These are phyloP conservation scores for Macrophya alboannulata DNA, from an alignment of 2,888 invertebrate species.

Conservation along the genomic window DNA sequence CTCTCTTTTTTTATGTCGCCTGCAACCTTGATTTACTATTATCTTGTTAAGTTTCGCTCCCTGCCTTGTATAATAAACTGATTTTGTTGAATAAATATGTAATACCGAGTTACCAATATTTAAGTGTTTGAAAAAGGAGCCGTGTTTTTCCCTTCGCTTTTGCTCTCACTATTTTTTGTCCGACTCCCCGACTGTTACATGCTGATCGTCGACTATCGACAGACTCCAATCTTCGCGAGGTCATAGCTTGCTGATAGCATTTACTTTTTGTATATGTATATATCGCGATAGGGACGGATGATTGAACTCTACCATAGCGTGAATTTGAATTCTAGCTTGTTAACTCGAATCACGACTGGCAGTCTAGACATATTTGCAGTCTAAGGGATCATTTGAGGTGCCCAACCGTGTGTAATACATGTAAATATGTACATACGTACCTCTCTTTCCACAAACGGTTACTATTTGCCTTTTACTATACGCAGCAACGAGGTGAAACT, in stretches of 20 bases:
- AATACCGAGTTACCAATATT: not conserved
- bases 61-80: constrained; percentile 32
- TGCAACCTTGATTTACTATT: not conserved
- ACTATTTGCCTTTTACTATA: not conserved
- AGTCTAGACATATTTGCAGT: constrained; percentile 42
- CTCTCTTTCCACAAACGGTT: constrained; percentile 7
- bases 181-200: not conserved
- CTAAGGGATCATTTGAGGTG: constrained; percentile 12
- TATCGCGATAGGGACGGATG: not conserved
- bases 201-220: not conserved
- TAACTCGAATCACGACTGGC: constrained; percentile 15
- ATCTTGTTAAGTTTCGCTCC: constrained; percentile 45
- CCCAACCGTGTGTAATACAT: constrained; percentile 1
- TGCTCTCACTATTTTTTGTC: not conserved
- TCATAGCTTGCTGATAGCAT: not conserved
- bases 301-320: not conserved
- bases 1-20: not conserved
- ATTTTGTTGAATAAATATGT: constrained; percentile 45
- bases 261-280: not conserved
- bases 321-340: constrained; percentile 29
- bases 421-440: constrained; percentile 18
- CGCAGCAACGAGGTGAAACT: not conserved
- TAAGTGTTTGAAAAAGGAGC: not conserved
- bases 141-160: not conserved
- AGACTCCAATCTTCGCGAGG: not conserved